Evolutionary conservation across 2,888 invertebrate genomes (phyloP).

Genomic region (Cantharis lateralis): DNA sequence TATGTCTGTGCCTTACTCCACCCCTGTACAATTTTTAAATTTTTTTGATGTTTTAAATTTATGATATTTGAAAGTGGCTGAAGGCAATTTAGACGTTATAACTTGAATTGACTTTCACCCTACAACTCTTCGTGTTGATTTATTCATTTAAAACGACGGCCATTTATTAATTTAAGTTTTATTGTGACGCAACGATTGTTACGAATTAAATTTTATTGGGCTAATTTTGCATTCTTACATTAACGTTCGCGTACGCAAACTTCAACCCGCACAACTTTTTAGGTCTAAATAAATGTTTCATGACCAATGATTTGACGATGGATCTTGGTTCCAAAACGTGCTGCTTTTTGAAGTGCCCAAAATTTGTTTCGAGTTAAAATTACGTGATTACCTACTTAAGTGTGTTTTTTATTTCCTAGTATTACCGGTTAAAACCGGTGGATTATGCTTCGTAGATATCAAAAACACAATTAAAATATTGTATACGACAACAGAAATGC

Average conservation of each 20-base stretch:
- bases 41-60: too few species aligned
- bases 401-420: not conserved
- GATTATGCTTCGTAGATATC: not conserved
- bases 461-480: not conserved
- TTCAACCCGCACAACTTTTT: not conserved
- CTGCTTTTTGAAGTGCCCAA: too few species aligned
- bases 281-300: too few species aligned
- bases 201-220: not conserved
- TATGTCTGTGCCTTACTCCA: too few species aligned
- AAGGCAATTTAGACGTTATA: not conserved
- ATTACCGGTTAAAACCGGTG: not conserved
- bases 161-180: conserved; percentile 19
- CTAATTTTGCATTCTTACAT: not conserved
- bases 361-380: not conserved
- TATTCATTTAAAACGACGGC: conserved; percentile 12
- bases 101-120: not conserved
- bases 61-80: not conserved
- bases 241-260: not conserved
- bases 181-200: not conserved
- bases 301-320: too few species aligned
- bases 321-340: too few species aligned
- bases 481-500: not conserved
- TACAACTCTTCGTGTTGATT: not conserved
- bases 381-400: not conserved
- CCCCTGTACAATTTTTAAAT: too few species aligned